Conservation (phyloP, 2,113 vertebrate species). For the Phainopepla nitens region DNA sequence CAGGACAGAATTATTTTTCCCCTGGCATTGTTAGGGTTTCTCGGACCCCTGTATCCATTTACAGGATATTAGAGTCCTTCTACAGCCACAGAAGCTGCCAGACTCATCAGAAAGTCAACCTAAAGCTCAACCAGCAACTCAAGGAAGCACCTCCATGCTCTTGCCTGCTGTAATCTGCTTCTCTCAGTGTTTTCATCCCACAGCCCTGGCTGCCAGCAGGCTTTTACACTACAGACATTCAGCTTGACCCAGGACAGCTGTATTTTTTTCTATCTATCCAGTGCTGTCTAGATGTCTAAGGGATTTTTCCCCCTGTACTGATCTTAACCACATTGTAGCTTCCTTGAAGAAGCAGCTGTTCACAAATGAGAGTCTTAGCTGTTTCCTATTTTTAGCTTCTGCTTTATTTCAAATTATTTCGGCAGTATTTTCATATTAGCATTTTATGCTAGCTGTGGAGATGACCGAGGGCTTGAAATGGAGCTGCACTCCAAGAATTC, state of each 20-base stretch:
- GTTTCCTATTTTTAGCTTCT: neutral
- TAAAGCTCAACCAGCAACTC: neutral
- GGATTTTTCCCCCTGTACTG: neutral
- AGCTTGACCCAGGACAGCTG: neutral
- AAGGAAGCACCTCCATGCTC: neutral
- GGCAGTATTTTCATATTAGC: neutral
- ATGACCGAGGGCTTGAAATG: neutral
- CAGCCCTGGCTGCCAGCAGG: neutral
- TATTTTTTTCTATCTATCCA: neutral
- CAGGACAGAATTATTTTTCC: neutral
- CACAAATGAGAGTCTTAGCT: neutral
- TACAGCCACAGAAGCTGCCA: neutral
- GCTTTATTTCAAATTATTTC: slow-evolving; percentile 32
- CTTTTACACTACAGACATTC: neutral
- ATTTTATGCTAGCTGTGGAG: neutral
- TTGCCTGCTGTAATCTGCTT: neutral
- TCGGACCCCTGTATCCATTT: rapidly evolving
- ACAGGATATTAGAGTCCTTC: neutral
- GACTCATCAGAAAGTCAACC: neutral
- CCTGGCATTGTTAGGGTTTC: neutral
- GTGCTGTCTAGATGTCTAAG: neutral
- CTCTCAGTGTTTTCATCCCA: neutral
- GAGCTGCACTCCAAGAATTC: neutral
- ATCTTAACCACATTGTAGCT: neutral
- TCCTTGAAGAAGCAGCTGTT: neutral